These are phyloP conservation scores for Hyperopisus bebe DNA, from an alignment of 2,113 vertebrate species.

Conservation along the genomic window DNA sequence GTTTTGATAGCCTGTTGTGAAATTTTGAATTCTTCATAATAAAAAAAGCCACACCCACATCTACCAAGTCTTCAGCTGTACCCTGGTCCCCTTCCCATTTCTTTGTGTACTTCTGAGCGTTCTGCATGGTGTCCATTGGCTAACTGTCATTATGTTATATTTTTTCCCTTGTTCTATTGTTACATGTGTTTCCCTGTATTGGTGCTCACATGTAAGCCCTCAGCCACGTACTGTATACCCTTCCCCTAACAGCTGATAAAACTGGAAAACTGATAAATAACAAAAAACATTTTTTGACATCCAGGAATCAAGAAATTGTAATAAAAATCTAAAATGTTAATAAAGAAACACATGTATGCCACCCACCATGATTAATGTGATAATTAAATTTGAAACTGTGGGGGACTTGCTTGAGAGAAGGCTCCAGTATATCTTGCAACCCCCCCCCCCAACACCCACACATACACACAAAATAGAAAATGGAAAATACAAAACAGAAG, in stretches of 20 bases:
- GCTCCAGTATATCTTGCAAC: not conserved
- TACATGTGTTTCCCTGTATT: not conserved
- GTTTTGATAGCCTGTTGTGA: conserved; percentile 8
- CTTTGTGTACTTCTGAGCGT: not conserved
- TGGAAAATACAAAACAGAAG: not conserved
- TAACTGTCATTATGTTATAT: not conserved
- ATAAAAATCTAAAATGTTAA: not conserved
- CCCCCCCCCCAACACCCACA: not conserved
- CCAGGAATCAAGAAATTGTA: not conserved
- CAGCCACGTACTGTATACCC: not conserved
- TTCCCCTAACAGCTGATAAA: not conserved
- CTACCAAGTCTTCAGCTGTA: not conserved
- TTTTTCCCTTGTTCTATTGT: not conserved
- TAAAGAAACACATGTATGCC: not conserved
- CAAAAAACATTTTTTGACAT: not conserved
- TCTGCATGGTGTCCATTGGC: not conserved
- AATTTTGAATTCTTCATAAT: conserved; percentile 18
- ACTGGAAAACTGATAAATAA: not conserved
- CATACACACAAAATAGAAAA: not conserved
- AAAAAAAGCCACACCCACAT: conserved; percentile 16
- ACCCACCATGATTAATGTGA: not conserved
- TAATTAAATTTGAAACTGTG: not conserved
- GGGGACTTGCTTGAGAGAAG: not conserved
- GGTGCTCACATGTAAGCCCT: not conserved
- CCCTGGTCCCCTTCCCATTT: not conserved